Conservation (phyloP, 1,140 invertebrate species). For the Drosophila fuyamai region DNA sequence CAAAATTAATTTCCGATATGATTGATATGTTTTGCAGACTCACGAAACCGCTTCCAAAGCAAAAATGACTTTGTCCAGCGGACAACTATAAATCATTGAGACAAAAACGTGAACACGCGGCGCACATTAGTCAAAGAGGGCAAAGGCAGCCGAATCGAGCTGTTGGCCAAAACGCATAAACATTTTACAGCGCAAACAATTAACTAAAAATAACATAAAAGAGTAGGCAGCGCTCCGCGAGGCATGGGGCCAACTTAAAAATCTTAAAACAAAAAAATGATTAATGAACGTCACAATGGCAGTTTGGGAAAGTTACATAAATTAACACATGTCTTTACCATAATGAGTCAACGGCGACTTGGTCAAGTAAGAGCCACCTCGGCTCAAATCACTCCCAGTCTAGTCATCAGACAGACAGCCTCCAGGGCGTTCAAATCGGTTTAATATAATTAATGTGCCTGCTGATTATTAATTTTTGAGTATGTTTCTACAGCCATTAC, state of each 20-base stretch:
- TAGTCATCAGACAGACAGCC: slow-evolving; percentile 20
- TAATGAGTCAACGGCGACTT: slow-evolving; percentile 64
- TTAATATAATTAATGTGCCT: slow-evolving; percentile 71
- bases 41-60: slow-evolving; percentile 56
- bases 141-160: slow-evolving; percentile 56
- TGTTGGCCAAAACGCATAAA: slow-evolving; percentile 75
- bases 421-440: slow-evolving; percentile 41
- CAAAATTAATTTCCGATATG: slow-evolving; percentile 75
- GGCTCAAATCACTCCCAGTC: not conserved
- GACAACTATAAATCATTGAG: slow-evolving; percentile 72
- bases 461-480: slow-evolving; percentile 38
- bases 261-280: slow-evolving; percentile 66
- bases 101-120: slow-evolving; percentile 69
- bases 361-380: slow-evolving; percentile 33
- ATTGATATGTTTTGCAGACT: slow-evolving; percentile 68
- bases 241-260: slow-evolving; percentile 35
- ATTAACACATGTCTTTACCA: slow-evolving; percentile 80
- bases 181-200: slow-evolving; percentile 81
- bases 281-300: slow-evolving; percentile 70
- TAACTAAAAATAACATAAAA: slow-evolving; percentile 79
- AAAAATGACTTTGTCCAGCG: slow-evolving; percentile 46
- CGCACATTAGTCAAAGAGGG: slow-evolving; percentile 79
- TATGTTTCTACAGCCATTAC: slow-evolving; percentile 5
- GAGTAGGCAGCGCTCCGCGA: slow-evolving; percentile 61
- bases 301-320: slow-evolving; percentile 82